Percentiles rank a stretch among this genome's conserved stretches.
These are phyloP conservation scores for Patiria pectinifera DNA, from an alignment of 53 echinoderm and acorn worm genomes.

Conservation along the genomic window DNA sequence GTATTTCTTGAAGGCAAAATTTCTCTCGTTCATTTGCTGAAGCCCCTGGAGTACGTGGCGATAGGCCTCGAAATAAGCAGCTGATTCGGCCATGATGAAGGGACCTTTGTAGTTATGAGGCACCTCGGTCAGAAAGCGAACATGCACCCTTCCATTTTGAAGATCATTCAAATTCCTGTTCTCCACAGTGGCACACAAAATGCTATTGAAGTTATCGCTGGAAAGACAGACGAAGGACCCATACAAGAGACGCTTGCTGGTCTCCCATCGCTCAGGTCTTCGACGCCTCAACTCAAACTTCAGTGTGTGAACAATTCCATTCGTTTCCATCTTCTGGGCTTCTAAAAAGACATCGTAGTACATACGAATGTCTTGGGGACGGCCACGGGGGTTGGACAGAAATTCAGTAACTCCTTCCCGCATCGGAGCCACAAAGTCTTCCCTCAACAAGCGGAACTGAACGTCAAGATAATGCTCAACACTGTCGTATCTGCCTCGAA, in stretches of 20 bases:
- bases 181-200: constrained; percentile 81
- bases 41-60: constrained; percentile 82
- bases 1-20: constrained; percentile 81
- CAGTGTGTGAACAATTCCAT: constrained; percentile 43
- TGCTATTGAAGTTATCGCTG: constrained; percentile 72
- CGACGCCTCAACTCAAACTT: constrained; percentile 55
- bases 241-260: constrained; percentile 82
- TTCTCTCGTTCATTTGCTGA: constrained; percentile 69
- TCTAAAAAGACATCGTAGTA: constrained; percentile 47
- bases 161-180: constrained; percentile 73
- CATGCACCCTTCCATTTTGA: constrained; percentile 57
- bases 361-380: constrained; percentile 63
- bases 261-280: constrained; percentile 75
- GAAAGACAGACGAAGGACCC: constrained; percentile 86
- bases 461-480: constrained; percentile 92
- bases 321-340: not conserved
- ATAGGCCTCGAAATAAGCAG: constrained; percentile 93
- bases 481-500: constrained; percentile 72
- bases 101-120: not conserved
- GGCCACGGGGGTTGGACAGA: not conserved
- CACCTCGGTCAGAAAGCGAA: constrained; percentile 28
- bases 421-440: constrained; percentile 89
- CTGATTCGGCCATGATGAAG: constrained; percentile 85
- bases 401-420: constrained; percentile 84
- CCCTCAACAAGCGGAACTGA: constrained; percentile 87